These are phyloP conservation scores for Bos taurus DNA, from an alignment of 2,113 vertebrate species.

Conservation along the genomic window DNA sequence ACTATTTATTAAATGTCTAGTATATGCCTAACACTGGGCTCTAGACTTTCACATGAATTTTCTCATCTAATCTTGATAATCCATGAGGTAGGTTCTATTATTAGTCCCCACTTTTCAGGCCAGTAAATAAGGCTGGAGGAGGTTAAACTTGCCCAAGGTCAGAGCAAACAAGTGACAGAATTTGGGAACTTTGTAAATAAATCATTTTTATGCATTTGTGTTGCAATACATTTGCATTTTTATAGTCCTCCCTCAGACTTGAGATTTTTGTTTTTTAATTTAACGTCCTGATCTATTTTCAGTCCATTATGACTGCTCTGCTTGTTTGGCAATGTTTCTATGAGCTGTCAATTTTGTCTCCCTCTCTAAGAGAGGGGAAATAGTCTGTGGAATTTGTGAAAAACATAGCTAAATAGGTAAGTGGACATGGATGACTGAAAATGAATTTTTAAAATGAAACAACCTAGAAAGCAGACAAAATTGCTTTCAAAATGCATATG, in stretches of 20 bases:
- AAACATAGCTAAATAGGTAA: slow-evolving; percentile 38
- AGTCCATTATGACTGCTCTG: not conserved
- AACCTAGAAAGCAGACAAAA: slow-evolving; percentile 37
- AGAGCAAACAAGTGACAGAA: not conserved
- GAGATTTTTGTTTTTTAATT: not conserved
- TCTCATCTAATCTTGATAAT: not conserved
- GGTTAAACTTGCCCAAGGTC: not conserved
- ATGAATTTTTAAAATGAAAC: slow-evolving; percentile 59
- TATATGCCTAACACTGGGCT: not conserved
- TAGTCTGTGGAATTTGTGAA: slow-evolving; percentile 26
- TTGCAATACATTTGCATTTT: not conserved
- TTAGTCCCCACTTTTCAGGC: not conserved
- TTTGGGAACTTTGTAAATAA: not conserved
- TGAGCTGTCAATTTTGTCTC: not conserved
- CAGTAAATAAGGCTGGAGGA: not conserved
- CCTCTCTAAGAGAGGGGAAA: slow-evolving; percentile 4
- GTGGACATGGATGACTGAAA: slow-evolving; percentile 44
- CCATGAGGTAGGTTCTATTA: not conserved
- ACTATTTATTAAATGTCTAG: not conserved
- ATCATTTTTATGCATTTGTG: not conserved
- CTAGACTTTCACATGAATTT: not conserved
- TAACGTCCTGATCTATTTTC: not conserved
- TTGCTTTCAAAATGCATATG: slow-evolving; percentile 26
- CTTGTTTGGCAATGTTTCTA: not conserved
- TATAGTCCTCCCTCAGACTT: not conserved